These are phyloP conservation scores for Pterocles gutturalis DNA, from an alignment of 2,113 vertebrate genomes.

Conservation along the genomic window DNA sequence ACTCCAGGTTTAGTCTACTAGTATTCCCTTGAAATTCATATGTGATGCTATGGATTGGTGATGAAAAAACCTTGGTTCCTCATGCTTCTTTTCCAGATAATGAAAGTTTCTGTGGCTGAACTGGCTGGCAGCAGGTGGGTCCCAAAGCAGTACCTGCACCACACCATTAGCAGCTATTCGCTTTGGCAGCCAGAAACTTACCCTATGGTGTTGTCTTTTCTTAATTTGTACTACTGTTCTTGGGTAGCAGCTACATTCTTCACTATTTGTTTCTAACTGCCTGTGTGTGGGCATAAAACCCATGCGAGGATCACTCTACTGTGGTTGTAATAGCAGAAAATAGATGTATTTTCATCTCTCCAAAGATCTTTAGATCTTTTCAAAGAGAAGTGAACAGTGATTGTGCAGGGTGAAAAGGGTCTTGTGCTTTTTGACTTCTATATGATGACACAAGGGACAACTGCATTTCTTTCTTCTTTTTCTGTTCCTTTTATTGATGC, in stretches of 20 bases:
- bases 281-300: constrained; percentile 28
- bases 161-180: background rate
- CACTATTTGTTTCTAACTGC: background rate
- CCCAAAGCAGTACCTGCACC: background rate
- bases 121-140: background rate
- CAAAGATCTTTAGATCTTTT: constrained; percentile 57
- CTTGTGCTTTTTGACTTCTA: constrained; percentile 51
- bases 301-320: background rate
- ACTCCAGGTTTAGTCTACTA: background rate
- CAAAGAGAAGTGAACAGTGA: constrained; percentile 42
- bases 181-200: background rate
- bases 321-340: constrained; percentile 47
- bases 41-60: background rate
- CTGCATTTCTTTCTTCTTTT: constrained; percentile 24
- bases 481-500: constrained; percentile 8
- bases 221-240: background rate
- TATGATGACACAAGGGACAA: constrained; percentile 34
- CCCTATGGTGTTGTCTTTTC: background rate
- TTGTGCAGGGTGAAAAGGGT: constrained; percentile 47
- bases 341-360: constrained; percentile 39
- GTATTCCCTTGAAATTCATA: background rate
- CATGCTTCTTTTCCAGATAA: background rate
- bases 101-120: background rate
- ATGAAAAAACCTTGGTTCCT: background rate
- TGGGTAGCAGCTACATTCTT: background rate